Percentiles rank a stretch among this genome's conserved stretches.
Evolutionary conservation across 1,140 invertebrate genomes (phyloP).

Genomic region (Whitmania pigra): DNA sequence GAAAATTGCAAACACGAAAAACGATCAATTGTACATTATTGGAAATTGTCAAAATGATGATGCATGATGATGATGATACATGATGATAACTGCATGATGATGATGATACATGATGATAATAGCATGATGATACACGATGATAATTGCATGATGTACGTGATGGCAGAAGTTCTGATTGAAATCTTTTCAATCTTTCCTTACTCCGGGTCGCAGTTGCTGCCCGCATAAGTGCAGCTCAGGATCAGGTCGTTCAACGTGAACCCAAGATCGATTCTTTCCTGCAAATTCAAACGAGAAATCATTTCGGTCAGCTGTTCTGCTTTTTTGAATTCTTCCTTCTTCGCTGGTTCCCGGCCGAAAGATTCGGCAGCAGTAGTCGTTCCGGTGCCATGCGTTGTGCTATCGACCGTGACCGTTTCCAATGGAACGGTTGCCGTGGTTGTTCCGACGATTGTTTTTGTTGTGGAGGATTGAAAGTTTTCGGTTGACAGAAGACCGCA

Average conservation of each 20-base stretch:
- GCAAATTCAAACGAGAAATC: not conserved
- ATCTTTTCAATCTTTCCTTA: not conserved
- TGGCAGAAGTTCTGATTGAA: not conserved
- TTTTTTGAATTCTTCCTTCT: not conserved
- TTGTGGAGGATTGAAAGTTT: no score
- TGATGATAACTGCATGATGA: no score
- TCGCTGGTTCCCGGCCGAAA: not conserved
- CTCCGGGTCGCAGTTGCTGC: slow-evolving; percentile 11
- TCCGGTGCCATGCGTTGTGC: not conserved
- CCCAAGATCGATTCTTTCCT: not conserved
- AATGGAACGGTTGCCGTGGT: not conserved
- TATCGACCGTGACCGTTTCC: not conserved
- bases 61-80: no score
- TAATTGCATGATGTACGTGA: no score
- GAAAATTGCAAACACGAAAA: no score
- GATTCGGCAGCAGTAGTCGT: not conserved
- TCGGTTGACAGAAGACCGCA: not conserved
- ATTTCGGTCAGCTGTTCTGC: slow-evolving; percentile 14
- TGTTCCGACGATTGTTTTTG: not conserved
- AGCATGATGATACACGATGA: no score
- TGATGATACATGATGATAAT: no score
- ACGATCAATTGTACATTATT: no score
- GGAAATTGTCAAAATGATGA: no score
- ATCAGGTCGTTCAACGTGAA: slow-evolving; percentile 20
- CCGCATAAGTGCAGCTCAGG: slow-evolving; percentile 15